Conservation (phyloP, 2,888 invertebrate genomes). For the Acronicta leporina region DNA sequence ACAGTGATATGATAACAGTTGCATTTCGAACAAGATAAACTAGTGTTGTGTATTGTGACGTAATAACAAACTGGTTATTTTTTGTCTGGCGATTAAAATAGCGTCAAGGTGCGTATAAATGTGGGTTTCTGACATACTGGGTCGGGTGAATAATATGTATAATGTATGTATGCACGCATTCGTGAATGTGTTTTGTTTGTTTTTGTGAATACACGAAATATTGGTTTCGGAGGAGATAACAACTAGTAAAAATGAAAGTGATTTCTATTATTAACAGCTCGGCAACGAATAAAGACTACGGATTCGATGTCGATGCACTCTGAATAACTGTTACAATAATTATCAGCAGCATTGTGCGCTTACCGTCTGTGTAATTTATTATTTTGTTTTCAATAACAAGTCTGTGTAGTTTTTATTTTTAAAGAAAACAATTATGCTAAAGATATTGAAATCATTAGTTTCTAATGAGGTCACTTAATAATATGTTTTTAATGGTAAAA, state of each 20-base stretch:
- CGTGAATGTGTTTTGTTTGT: conserved; percentile 1
- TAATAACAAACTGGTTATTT: conserved; percentile 28
- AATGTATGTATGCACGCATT: neutral
- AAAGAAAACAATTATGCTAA: neutral
- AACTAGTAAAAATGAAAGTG: neutral
- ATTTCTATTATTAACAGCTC: neutral
- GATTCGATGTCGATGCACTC: conserved; percentile 11
- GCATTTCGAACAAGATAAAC: conserved; percentile 19
- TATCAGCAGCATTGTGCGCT: neutral
- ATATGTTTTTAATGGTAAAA: conserved; percentile 21
- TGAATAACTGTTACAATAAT: conserved; percentile 12
- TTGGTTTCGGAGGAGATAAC: neutral
- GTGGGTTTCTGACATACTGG: conserved; percentile 4
- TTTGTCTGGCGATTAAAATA: conserved; percentile 26
- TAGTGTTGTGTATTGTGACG: conserved; percentile 46
- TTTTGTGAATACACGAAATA: neutral
- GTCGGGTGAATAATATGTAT: neutral
- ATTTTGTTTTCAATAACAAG: neutral
- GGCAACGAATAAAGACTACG: neutral
- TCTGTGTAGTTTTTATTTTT: conserved; percentile 1
- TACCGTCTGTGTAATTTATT: neutral
- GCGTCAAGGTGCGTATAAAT: conserved; percentile 49
- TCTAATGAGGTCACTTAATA: conserved; percentile 23
- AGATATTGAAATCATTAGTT: conserved; percentile 8
- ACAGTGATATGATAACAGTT: conserved; percentile 47